phyloP scores from a whole-genome alignment of 2,797 vertebrate species.

The Rhodeus uyekii region DNA sequence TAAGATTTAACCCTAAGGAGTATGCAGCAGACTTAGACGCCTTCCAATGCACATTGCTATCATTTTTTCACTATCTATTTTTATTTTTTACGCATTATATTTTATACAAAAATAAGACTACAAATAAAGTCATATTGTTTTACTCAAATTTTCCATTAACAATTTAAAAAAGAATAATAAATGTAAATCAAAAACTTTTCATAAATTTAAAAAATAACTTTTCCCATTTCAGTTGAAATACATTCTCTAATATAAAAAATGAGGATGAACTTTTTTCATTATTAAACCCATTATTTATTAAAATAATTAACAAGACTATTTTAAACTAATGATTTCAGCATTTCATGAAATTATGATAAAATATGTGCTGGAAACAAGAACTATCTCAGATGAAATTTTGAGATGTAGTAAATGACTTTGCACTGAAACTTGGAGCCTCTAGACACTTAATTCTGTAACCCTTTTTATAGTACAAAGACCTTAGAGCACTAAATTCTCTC shows the following conservation, averaged over 20 bases:
- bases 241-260: too few species aligned
- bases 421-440: neutral
- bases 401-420: neutral
- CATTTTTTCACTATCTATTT: neutral
- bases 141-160: neutral
- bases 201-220: too few species aligned
- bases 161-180: too few species aligned
- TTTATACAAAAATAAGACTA: neutral
- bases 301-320: neutral
- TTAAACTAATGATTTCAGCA: neutral
- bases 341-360: neutral
- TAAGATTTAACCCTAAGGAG: slow-evolving; percentile 57
- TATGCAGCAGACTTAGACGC: slow-evolving; percentile 3
- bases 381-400: neutral
- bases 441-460: slow-evolving; percentile 13
- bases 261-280: too few species aligned
- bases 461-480: slow-evolving; percentile 13
- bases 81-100: neutral
- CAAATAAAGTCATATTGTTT: neutral
- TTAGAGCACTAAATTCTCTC: slow-evolving; percentile 22
- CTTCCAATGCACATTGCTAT: neutral
- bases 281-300: neutral
- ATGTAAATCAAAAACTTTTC: neutral
- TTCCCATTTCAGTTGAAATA: too few species aligned
- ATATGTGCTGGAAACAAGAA: neutral